Percentiles rank a stretch among this genome's conserved stretches.
These are phyloP conservation scores for Trichacis sp. DNA, from an alignment of 2,888 invertebrate genomes.

Conservation along the genomic window DNA sequence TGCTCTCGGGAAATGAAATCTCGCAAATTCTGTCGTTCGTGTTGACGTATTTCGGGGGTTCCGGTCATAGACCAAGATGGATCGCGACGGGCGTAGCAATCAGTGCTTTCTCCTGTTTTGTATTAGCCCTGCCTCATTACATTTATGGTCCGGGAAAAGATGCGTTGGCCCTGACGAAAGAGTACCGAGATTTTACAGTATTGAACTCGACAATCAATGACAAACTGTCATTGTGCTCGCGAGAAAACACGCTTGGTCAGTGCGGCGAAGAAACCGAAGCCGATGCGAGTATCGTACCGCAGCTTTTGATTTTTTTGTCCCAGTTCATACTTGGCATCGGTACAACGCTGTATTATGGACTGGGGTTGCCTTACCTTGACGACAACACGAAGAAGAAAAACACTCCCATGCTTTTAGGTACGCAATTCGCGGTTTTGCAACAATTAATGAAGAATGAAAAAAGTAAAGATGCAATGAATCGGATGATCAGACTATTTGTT, in stretches of 20 bases:
- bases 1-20: conserved; percentile 78
- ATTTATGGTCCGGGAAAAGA: conserved; percentile 75
- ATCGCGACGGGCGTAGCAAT: conserved; percentile 76
- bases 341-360: conserved; percentile 75
- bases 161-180: conserved; percentile 70
- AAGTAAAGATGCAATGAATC: no score
- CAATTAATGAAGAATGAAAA: no score
- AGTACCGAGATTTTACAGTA: conserved; percentile 63
- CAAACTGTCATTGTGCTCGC: conserved; percentile 55
- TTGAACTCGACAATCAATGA: conserved; percentile 49
- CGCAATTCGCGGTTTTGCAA: no score
- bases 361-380: conserved; percentile 78
- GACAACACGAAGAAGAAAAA: conserved; percentile 78
- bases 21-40: conserved; percentile 77
- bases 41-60: conserved; percentile 76
- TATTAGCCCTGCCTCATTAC: conserved; percentile 74
- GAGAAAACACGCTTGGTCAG: conserved; percentile 56
- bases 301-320: conserved; percentile 75
- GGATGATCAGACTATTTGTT: no score
- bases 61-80: conserved; percentile 77
- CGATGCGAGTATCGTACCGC: conserved; percentile 69
- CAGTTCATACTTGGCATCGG: conserved; percentile 79
- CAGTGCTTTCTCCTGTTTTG: conserved; percentile 74
- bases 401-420: conserved; percentile 75
- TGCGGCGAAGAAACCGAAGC: conserved; percentile 69